Percentiles rank a stretch among this genome's conserved stretches.
Conservation (phyloP, 2,888 invertebrate genomes). For the Tinea semifulvella region DNA sequence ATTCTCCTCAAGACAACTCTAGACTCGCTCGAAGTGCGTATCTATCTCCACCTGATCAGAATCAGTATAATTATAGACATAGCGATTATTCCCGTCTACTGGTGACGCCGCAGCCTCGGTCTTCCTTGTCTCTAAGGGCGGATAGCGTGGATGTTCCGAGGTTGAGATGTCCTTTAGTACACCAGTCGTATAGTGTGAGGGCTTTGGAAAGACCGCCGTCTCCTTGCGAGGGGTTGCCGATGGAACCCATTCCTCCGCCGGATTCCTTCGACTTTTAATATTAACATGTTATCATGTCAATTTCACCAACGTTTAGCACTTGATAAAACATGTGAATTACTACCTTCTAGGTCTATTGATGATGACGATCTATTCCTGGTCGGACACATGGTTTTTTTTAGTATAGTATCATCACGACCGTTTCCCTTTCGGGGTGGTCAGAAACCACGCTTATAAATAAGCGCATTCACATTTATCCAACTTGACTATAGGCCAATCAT, state of each 20-base stretch:
- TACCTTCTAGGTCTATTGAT: no score
- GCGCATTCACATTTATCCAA: no score
- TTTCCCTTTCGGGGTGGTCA: no score
- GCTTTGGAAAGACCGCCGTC: conserved; percentile 24
- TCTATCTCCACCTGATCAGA: conserved; percentile 16
- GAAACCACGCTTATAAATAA: no score
- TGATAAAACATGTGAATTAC: no score
- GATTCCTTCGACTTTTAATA: conserved; percentile 52
- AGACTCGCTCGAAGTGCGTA: conserved; percentile 41
- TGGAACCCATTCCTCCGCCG: conserved; percentile 51
- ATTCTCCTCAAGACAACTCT: conserved; percentile 32
- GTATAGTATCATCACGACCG: no score
- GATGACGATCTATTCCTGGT: no score
- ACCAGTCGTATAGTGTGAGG: conserved; percentile 34
- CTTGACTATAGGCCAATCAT: no score
- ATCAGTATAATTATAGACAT: no score
- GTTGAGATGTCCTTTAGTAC: conserved; percentile 22
- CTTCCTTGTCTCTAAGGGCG: conserved; percentile 39
- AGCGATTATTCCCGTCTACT: conserved; percentile 32
- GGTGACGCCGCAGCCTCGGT: conserved; percentile 30
- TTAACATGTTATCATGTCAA: no score
- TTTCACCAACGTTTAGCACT: no score
- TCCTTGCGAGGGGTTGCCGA: conserved; percentile 39
- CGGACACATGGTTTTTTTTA: no score
- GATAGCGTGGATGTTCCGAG: conserved; percentile 25